These are phyloP conservation scores for Dasypolia templi DNA, from an alignment of 2,888 invertebrate genomes.

Conservation along the genomic window DNA sequence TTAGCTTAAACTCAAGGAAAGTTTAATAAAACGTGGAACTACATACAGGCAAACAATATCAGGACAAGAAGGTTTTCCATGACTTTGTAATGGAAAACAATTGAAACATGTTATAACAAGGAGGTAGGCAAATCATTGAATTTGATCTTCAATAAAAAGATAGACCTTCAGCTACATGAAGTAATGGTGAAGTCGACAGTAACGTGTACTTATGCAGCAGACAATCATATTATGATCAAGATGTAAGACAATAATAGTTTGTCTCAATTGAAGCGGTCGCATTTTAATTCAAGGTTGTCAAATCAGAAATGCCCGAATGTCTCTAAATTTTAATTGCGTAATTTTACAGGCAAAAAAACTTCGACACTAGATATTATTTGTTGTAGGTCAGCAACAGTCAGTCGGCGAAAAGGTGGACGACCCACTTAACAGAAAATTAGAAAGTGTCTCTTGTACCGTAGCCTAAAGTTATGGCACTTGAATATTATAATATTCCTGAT, in stretches of 20 bases:
- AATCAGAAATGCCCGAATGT: constrained; percentile 1
- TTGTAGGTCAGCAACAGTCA: not conserved
- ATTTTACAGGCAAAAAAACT: not conserved
- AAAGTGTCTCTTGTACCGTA: not conserved
- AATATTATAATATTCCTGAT: not conserved
- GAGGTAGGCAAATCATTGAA: not conserved
- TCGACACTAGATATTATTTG: not conserved
- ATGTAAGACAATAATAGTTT: constrained; percentile 15
- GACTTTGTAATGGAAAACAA: not conserved
- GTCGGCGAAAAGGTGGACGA: not conserved
- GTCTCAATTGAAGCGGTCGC: constrained; percentile 45
- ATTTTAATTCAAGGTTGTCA: constrained; percentile 47
- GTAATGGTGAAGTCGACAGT: not conserved
- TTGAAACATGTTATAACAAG: not conserved
- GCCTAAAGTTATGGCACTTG: not conserved
- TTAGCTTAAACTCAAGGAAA: not conserved
- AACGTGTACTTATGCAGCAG: constrained; percentile 1
- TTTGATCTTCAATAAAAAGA: not conserved
- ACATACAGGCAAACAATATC: not conserved
- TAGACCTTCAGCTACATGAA: constrained; percentile 5
- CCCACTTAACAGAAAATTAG: not conserved
- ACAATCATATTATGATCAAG: not conserved
- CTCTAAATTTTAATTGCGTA: not conserved
- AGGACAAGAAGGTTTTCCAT: not conserved
- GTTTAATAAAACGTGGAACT: not conserved